Percentiles rank a stretch among this genome's conserved stretches.
Evolutionary conservation across 2,888 invertebrate species (phyloP).

Genomic region (Actias luna): DNA sequence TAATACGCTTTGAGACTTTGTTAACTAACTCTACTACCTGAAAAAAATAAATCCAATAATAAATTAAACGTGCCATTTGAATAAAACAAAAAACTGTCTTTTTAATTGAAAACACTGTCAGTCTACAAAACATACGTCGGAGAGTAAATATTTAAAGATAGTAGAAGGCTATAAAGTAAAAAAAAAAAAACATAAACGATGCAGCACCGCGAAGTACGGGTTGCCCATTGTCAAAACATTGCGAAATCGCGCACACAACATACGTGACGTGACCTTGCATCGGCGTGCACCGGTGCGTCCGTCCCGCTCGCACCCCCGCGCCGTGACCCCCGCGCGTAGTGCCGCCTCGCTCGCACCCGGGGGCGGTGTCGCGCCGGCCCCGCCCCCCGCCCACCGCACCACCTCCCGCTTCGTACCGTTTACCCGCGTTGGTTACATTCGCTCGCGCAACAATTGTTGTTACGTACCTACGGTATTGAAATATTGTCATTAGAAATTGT

Average conservation of each 20-base stretch:
- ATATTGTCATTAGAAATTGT: conserved; percentile 11
- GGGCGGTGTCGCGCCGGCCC: conserved; percentile 54
- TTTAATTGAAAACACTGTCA: no score
- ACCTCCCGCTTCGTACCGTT: conserved; percentile 64
- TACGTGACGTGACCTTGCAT: conserved; percentile 64
- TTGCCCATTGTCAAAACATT: conserved; percentile 46
- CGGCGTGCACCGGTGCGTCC: conserved; percentile 37
- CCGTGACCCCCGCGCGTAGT: conserved; percentile 50
- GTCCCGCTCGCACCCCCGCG: conserved; percentile 63
- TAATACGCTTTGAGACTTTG: no score
- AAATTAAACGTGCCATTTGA: no score
- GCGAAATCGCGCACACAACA: conserved; percentile 38
- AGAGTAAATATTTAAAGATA: no score
- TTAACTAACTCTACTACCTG: no score
- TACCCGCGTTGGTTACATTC: conserved; percentile 59
- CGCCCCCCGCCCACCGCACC: conserved; percentile 74
- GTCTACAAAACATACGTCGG: no score
- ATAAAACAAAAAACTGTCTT: no score
- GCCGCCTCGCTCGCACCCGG: conserved; percentile 58
- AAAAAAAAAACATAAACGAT: neutral
- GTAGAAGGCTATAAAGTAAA: neutral
- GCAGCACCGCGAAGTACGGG: neutral
- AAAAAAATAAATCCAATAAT: no score
- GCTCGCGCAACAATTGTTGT: conserved; percentile 44
- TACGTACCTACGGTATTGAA: conserved; percentile 37